phyloP scores from a whole-genome alignment of 1,140 invertebrate genomes.

The Pristionchus pacificus region DNA sequence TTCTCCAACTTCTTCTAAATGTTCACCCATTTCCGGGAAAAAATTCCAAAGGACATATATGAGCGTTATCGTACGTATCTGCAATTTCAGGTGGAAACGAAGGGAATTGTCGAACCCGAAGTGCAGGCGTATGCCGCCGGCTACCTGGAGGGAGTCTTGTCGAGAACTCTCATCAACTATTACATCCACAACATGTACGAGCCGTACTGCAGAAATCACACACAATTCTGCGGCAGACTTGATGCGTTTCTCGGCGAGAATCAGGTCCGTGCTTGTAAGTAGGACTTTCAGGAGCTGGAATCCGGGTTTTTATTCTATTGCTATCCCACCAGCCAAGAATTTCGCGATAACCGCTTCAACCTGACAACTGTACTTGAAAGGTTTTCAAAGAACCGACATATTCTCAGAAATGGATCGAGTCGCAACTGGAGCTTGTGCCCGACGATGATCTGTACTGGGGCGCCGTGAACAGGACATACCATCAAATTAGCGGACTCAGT shows the following conservation, averaged over 20 bases:
- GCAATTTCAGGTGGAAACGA: constrained; percentile 42
- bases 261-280: no score
- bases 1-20: no score
- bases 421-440: constrained; percentile 37
- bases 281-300: no score
- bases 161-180: constrained; percentile 39
- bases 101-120: constrained; percentile 16
- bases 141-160: constrained; percentile 44
- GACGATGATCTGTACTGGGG: constrained; percentile 52
- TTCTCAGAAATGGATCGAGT: constrained; percentile 48
- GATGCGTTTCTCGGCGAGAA: constrained; percentile 42
- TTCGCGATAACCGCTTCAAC: no score
- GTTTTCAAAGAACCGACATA: no score
- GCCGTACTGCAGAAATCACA: constrained; percentile 52
- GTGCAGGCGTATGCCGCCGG: constrained; percentile 54
- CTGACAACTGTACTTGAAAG: no score
- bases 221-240: constrained; percentile 46
- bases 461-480: constrained; percentile 57
- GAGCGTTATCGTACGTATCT: background rate
- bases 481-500: constrained; percentile 62
- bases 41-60: background rate
- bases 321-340: no score
- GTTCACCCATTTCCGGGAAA: no score
- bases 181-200: constrained; percentile 41
- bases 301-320: no score